Base-by-base conservation (phyloP, 2,113 vertebrate species). In the Anoplopoma fimbria region DNA sequence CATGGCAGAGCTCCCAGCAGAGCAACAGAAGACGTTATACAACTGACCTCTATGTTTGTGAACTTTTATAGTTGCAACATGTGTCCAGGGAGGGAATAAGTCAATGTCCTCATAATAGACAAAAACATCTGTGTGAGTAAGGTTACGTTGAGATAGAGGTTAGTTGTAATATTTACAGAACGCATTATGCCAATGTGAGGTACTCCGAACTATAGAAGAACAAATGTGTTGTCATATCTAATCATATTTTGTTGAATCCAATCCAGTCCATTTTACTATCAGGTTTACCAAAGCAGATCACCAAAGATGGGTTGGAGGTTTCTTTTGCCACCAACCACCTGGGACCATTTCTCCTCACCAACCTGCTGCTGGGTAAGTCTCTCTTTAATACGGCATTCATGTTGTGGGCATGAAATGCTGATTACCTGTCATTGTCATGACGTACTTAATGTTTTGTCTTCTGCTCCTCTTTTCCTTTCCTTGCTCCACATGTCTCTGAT, bases 271-370 rank as follows among this genome's bases (percentile, higher is more conserved):
- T 64, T 42, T 9, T 27, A 70, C 13, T 1, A 14, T 25, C 51
- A 98, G 97, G 97, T 58, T 69, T 97, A 49, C 95, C 96, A 0
- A 90, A 25, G 0, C 1, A 77, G 40, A 71, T 97, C 21, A 97
- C 96, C 0, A 34, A 93, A 0, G 96, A 98, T 27, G 96, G 96
- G 0, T 83, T 98, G 68, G 96, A 97, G 0, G 4, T 80, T 58
- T 94, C 94, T 19, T 97, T 97, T 36, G 85, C 95, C 86, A 97
- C 96, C 77, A 98, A 99, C 81, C 95, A 96, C 81, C 67, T 97
- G 38, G 97, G 97, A 1, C 93, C 96, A 0, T 98, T 98, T 88
- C 95, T 98, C 55, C 97, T 99, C 80, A 98, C 97, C 85, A 96
- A 94, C 89, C 91, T 97, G 57, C 95, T 98, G 27, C 93, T 96